phyloP scores from a whole-genome alignment of 2,888 invertebrate genomes.

The Odontomyia ornata region DNA sequence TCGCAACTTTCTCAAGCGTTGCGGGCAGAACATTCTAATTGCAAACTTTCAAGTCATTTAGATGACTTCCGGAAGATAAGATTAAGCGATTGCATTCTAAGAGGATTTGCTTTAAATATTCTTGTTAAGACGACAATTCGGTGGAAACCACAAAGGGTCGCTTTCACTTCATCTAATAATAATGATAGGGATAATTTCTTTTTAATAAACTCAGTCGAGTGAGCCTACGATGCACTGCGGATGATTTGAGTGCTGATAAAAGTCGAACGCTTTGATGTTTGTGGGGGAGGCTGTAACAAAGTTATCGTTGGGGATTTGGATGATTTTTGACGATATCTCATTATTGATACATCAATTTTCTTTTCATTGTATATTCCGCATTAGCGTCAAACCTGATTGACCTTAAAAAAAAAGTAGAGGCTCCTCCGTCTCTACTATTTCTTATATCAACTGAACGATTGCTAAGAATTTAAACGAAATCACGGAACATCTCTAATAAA shows the following conservation, averaged over 20 bases:
- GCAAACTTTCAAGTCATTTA: constrained; percentile 44
- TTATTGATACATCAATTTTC: too few relatives aligned
- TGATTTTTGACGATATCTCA: too few relatives aligned
- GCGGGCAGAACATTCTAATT: constrained; percentile 24
- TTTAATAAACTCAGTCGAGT: constrained; percentile 43
- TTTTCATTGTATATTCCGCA: too few relatives aligned
- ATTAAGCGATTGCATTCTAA: constrained; percentile 44
- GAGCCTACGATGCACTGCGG: background rate
- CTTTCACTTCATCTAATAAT: constrained; percentile 35
- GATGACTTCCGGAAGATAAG: constrained; percentile 47
- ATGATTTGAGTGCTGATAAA: background rate
- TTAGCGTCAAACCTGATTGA: too few relatives aligned
- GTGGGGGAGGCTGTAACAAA: background rate
- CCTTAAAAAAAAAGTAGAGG: too few relatives aligned
- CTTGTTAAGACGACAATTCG: background rate
- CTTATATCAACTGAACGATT: too few relatives aligned
- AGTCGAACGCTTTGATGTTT: too few relatives aligned
- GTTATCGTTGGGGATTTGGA: too few relatives aligned
- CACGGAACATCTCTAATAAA: too few relatives aligned
- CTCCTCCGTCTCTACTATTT: too few relatives aligned
- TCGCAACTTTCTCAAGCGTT: background rate
- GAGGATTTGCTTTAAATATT: constrained; percentile 26
- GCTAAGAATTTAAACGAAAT: too few relatives aligned
- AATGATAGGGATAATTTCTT: constrained; percentile 46
- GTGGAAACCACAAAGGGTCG: constrained; percentile 15